Conservation (phyloP, 2,113 vertebrate species). For the Cephalopterus ornatus region DNA sequence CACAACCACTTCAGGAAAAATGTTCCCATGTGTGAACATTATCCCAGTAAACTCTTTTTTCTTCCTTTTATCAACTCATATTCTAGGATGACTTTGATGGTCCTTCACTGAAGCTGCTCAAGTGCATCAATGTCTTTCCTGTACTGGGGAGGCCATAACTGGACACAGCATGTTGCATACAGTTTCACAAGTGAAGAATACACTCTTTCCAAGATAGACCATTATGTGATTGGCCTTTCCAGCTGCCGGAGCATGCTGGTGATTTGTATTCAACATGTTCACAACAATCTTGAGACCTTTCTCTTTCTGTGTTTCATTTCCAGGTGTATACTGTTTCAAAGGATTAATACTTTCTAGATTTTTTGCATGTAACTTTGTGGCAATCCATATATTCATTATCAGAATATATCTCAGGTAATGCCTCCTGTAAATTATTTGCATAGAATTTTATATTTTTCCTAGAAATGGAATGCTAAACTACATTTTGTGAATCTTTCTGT, state of each 20-base stretch:
- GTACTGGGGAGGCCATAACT: not conserved
- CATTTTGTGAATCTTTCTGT: fast-evolving
- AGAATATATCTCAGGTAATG: not conserved
- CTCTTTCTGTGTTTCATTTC: not conserved
- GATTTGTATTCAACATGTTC: not conserved
- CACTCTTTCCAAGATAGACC: not conserved
- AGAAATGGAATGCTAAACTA: not conserved
- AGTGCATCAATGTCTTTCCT: not conserved
- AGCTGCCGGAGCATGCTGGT: not conserved
- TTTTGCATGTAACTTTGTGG: not conserved
- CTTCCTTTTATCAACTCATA: not conserved
- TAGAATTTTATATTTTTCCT: not conserved
- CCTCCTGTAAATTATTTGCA: not conserved
- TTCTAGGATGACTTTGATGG: not conserved
- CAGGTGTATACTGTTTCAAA: not conserved
- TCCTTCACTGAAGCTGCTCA: not conserved
- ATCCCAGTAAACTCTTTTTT: not conserved
- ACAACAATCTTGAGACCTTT: not conserved
- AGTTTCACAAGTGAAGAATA: not conserved
- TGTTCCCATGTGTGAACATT: not conserved
- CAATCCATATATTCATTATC: not conserved
- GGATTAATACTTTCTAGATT: not conserved
- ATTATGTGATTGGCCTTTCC: not conserved
- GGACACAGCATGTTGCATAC: not conserved
- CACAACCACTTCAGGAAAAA: not conserved